These are phyloP conservation scores for Helicoverpa armigera DNA, from an alignment of 1,140 invertebrate species.

Conservation along the genomic window DNA sequence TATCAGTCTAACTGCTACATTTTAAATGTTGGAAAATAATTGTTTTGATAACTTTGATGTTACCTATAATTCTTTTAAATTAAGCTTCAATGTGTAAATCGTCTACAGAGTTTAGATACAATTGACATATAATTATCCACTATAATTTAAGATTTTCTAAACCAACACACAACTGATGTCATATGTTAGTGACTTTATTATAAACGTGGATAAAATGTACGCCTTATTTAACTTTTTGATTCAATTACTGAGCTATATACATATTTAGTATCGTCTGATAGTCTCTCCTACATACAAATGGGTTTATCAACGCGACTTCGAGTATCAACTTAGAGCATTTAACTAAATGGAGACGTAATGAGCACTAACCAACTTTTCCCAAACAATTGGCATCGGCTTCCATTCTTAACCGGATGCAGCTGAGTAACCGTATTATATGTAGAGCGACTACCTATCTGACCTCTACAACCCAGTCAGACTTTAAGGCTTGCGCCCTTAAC, in stretches of 20 bases:
- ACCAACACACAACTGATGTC: background rate
- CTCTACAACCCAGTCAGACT: too few species aligned
- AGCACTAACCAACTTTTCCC: too few species aligned
- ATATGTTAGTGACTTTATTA: constrained; percentile 3
- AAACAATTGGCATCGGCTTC: too few species aligned
- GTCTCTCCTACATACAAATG: constrained; percentile 28
- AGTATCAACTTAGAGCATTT: background rate
- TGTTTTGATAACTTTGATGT: too few species aligned
- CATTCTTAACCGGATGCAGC: too few species aligned
- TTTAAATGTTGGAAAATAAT: too few species aligned
- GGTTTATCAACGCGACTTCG: constrained; percentile 14
- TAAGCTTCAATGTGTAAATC: background rate
- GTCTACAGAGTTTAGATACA: background rate
- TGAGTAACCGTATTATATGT: too few species aligned
- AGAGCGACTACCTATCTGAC: too few species aligned
- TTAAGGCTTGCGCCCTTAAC: too few species aligned
- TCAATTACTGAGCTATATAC: constrained; percentile 29
- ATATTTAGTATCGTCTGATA: constrained; percentile 18
- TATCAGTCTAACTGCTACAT: too few species aligned
- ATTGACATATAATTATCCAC: background rate
- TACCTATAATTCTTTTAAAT: too few species aligned
- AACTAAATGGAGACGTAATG: too few species aligned
- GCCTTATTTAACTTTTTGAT: constrained; percentile 43
- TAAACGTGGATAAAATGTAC: constrained; percentile 10
- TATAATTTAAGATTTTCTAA: background rate